Conservation (phyloP, 2,888 invertebrate species). For the Celastrina argiolus region DNA sequence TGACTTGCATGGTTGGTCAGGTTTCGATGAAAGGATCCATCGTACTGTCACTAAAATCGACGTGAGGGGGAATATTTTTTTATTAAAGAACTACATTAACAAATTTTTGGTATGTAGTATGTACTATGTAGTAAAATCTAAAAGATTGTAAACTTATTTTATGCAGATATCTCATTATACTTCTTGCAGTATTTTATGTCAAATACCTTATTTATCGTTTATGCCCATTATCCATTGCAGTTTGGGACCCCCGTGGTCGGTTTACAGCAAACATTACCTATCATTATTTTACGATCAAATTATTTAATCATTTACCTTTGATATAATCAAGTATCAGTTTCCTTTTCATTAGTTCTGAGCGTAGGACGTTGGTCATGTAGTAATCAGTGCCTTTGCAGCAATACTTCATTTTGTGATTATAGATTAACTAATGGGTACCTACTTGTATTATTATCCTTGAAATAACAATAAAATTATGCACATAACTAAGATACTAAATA, state of each 20-base stretch:
- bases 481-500: neutral
- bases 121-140: no score
- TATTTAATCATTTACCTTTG: constrained; percentile 14
- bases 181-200: neutral
- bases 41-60: no score
- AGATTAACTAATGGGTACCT: constrained; percentile 1
- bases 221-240: neutral
- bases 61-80: no score
- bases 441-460: neutral
- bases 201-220: neutral
- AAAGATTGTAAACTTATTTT: no score
- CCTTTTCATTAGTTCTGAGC: constrained; percentile 16
- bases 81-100: no score
- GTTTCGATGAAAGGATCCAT: no score
- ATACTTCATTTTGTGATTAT: constrained; percentile 20
- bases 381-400: constrained; percentile 17
- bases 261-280: neutral
- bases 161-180: no score
- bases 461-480: constrained; percentile 5
- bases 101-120: no score
- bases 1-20: no score
- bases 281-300: constrained; percentile 16
- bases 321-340: constrained; percentile 16
- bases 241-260: neutral
- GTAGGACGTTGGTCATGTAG: constrained; percentile 14